These are phyloP conservation scores for Pyrocoelia pectoralis DNA, from an alignment of 2,888 invertebrate species.

Conservation along the genomic window DNA sequence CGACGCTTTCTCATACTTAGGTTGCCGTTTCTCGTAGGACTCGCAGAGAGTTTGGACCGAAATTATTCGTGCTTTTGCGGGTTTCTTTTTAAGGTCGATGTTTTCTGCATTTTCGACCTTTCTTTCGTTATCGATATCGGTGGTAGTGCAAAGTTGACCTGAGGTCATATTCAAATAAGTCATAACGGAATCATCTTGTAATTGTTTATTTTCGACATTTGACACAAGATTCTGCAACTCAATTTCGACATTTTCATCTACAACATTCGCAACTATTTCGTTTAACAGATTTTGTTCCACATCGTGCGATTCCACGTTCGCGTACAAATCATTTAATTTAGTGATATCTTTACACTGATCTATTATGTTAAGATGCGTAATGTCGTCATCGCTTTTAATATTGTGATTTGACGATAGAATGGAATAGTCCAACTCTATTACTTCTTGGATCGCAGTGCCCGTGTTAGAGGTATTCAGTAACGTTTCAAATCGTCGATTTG, in stretches of 20 bases:
- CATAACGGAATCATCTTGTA: too few relatives aligned
- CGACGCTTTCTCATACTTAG: not conserved
- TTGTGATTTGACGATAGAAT: not conserved
- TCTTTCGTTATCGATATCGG: too few relatives aligned
- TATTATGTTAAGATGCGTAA: slow-evolving; percentile 12
- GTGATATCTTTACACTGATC: slow-evolving; percentile 16
- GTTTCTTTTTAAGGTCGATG: not conserved
- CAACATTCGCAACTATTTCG: slow-evolving; percentile 23
- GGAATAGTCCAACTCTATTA: slow-evolving; percentile 17
- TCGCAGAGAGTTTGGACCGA: slow-evolving; percentile 14
- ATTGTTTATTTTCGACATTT: not conserved
- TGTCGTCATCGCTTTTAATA: slow-evolving; percentile 5
- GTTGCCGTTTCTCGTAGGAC: slow-evolving; percentile 7
- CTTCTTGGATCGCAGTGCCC: slow-evolving; percentile 19
- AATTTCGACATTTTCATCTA: slow-evolving; percentile 11
- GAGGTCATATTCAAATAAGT: too few relatives aligned
- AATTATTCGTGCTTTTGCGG: slow-evolving; percentile 9
- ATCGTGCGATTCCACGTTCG: slow-evolving; percentile 16
- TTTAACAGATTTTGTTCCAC: slow-evolving; percentile 25
- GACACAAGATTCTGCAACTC: slow-evolving; percentile 18
- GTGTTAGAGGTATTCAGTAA: slow-evolving; percentile 38
- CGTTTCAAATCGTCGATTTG: slow-evolving; percentile 55
- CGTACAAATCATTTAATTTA: slow-evolving; percentile 15
- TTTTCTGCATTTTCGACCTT: not conserved
- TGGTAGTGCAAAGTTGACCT: too few relatives aligned